Evolutionary conservation across 2,888 invertebrate species (phyloP), one percentile per base, ranked within the genome.

Genomic region (Mesorhabditis spiculigera): DNA sequence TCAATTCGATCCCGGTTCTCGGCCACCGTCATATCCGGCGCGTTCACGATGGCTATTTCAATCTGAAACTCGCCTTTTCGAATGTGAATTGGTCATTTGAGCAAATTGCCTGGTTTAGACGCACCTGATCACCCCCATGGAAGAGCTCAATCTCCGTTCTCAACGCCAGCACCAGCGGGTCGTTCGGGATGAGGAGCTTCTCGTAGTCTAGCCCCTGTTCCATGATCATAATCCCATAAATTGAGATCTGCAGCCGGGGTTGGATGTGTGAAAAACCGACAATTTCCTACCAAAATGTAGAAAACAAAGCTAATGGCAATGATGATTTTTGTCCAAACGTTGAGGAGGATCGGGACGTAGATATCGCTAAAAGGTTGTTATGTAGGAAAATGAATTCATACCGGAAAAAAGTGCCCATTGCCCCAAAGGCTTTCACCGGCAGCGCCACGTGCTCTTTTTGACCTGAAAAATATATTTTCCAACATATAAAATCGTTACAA

Each of bases 261-360:
- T 43, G 5, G 10, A 44, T 4, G 6, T 45, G 6, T 45, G 67
- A 2, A 44, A 8, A 43, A 43, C 66, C 1, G 4, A 45, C 45
- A 8, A 5, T 16, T 44, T n/a, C 66, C 93, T 1, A 93, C 93
- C 0, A 90, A 90, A 44, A 95, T 86, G 84, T 95, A 95, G 0
- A 90, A 88, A 10, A 91, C 89, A 86, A 94, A 95, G 6, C 91
- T 87, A 0, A 92, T 78, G 45, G 93, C 90, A 45, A 93, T 90
- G 5, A 92, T 61, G 5, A 78, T 45, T 70, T 83, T 85, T 4
- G 82, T 81, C n/a, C 75, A 71, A 71, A 77, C 75, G 68, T 84
- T 72, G 58, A 85, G 78, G 0, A 85, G 74, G 66, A 80, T 80
- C 28, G 85, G 84, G 4, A 85, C 84, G 71, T 85, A 85, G 66